Percentiles rank a stretch among this genome's conserved stretches.
phyloP scores from a whole-genome alignment of 2,888 invertebrate species.

The Conistra vaccinii region DNA sequence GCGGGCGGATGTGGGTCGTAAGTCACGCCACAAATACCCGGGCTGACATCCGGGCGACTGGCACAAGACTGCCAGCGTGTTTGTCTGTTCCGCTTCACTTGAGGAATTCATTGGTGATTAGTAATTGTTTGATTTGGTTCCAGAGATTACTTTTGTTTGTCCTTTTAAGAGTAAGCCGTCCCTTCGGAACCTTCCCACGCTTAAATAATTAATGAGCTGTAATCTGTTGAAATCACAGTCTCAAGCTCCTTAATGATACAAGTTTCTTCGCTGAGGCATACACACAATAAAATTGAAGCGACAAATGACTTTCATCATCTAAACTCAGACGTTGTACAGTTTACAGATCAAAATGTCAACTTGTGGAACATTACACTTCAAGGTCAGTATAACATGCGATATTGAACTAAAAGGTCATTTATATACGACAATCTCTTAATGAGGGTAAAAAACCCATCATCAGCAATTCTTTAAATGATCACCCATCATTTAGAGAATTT shows the following conservation, averaged over 20 bases:
- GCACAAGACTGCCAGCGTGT: slow-evolving; percentile 70
- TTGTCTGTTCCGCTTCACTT: slow-evolving; percentile 58
- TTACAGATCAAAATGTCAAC: too few species aligned
- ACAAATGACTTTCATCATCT: not conserved
- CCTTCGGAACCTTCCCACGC: too few species aligned
- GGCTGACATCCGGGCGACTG: slow-evolving; percentile 79
- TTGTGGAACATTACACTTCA: not conserved
- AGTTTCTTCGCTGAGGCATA: not conserved
- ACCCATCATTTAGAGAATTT: not conserved
- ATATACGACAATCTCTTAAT: not conserved
- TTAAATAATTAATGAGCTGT: not conserved
- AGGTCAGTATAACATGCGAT: not conserved
- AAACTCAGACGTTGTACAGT: not conserved
- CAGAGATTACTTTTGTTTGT: slow-evolving; percentile 22
- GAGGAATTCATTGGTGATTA: slow-evolving; percentile 41
- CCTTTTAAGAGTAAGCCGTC: not conserved
- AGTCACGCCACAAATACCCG: slow-evolving; percentile 86
- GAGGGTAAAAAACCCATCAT: not conserved
- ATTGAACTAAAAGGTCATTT: not conserved
- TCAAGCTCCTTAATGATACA: not conserved
- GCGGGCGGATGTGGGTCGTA: slow-evolving; percentile 87
- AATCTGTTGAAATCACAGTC: not conserved
- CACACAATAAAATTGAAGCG: not conserved
- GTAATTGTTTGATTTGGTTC: slow-evolving; percentile 46
- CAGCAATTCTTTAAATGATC: too few species aligned